phyloP scores from a whole-genome alignment of 1,140 invertebrate species.

The Scaptomyza hsui region DNA sequence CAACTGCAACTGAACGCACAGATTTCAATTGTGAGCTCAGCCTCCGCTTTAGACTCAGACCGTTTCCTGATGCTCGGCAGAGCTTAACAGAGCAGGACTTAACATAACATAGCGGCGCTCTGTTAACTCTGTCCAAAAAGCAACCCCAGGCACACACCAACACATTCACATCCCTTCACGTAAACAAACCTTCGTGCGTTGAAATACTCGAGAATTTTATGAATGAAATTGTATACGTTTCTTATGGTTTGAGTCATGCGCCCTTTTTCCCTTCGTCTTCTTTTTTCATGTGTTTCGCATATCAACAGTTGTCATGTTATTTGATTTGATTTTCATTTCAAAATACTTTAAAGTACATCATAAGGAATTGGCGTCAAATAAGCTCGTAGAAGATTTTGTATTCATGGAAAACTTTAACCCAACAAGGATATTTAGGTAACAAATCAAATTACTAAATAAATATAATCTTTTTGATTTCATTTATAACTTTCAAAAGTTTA shows the following conservation, averaged over 20 bases:
- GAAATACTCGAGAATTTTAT: conserved; percentile 37
- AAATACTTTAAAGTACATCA: conserved; percentile 2
- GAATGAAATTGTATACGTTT: conserved; percentile 57
- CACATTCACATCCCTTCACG: not conserved
- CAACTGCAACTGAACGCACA: conserved; percentile 70
- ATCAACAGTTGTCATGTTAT: conserved; percentile 74
- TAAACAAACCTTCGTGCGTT: conserved; percentile 5
- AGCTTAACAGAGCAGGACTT: conserved; percentile 60
- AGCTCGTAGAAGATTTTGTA: not conserved
- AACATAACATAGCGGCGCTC: conserved; percentile 41
- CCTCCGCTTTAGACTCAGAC: conserved; percentile 10
- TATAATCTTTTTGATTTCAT: conserved; percentile 55
- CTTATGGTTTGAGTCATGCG: not conserved
- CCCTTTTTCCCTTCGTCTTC: not conserved
- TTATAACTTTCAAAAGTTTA: conserved; percentile 76
- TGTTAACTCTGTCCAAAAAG: conserved; percentile 43
- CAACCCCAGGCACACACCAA: conserved; percentile 34
- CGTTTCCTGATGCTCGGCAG: conserved; percentile 25
- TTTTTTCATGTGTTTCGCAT: conserved; percentile 11
- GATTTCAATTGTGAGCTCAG: conserved; percentile 58
- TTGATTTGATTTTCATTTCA: conserved; percentile 20
- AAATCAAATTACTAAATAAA: too few species aligned
- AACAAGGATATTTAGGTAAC: too few species aligned
- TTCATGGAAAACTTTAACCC: not conserved
- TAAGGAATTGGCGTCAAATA: too few species aligned